Base-by-base conservation (phyloP, 64 coral and sea anemone genomes). In the Montipora efflorescens region DNA sequence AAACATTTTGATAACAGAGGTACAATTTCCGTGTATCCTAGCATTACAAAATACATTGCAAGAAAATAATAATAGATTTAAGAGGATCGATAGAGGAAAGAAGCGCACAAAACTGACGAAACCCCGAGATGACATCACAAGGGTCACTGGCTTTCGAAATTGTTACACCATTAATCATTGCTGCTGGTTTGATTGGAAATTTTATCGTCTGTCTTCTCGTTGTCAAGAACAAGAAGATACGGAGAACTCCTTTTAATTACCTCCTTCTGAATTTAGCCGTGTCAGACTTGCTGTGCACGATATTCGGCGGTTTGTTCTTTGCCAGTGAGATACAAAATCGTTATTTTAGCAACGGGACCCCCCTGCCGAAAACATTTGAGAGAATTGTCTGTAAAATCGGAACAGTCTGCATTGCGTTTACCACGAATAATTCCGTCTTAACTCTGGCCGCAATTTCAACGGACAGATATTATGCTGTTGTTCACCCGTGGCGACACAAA, bases 251-350 rank as follows among this genome's bases (percentile, higher is more conserved):
- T 47, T 86, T 86, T 12, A 86, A 86, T 23, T 86, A 71, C 71
- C 82, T 86, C 20, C 82, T 86, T 8, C 82, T 86, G 13, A 86
- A 86, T 86, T 72, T 86, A 72, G 82, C 82, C 9, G 47, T 51
- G 18, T 86, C 82, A n/a, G 82, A 86, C 82, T 72, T 86, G 64
- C 47, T 48, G 11, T 86, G 82, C 18, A 70, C 66, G 1, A 10
- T 86, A 0, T 50, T 70, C 1, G 82, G 18, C 4, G 5, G 61
- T 11, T 23, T 86, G 0, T 86, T 72, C 19, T 86, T 22, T 59
- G 62, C 82, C 9, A 46, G 82, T 8, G 16, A 86, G 10, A 86
- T 86, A 21, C 44, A 47, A 52, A 86, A 86, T 72, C 82, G 19
- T 71, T 86, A 86, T 71, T 50, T 86, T 36, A 71, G 45, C 43